Conservation (phyloP, 2,113 vertebrate species). For the Bufo bufo region DNA sequence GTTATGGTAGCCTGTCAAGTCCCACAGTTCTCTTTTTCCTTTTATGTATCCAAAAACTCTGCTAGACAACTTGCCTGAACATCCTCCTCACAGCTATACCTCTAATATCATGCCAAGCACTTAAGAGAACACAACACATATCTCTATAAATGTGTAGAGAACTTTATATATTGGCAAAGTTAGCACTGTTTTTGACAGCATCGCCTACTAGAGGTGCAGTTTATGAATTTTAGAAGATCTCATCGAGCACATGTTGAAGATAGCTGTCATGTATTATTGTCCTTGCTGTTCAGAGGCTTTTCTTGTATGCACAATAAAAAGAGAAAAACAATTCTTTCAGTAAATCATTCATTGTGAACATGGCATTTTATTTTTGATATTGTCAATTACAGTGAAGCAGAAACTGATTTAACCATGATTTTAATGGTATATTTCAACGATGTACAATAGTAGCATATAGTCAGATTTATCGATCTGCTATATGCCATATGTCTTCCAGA, state of each 20-base stretch:
- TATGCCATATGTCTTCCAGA: neutral
- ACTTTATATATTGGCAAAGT: slow-evolving; percentile 6
- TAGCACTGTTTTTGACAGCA: slow-evolving; percentile 22
- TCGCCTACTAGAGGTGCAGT: neutral
- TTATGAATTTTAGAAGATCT: neutral
- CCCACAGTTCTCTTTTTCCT: neutral
- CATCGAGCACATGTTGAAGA: neutral
- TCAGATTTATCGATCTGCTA: neutral
- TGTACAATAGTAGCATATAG: neutral
- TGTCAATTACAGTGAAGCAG: neutral
- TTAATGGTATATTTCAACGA: neutral
- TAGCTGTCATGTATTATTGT: slow-evolving; percentile 35
- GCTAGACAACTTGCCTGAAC: neutral
- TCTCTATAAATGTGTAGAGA: neutral
- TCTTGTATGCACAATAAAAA: neutral
- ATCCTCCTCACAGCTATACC: neutral
- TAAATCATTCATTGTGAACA: neutral
- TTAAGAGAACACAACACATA: neutral
- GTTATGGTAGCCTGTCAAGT: slow-evolving; percentile 14
- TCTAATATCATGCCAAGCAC: slow-evolving; percentile 20
- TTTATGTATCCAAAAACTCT: neutral
- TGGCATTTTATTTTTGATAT: neutral
- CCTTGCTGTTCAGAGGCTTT: neutral
- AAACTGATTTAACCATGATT: neutral
- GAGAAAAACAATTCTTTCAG: neutral